Conservation (phyloP, 2,113 vertebrate genomes). For the Triplophysa tibetana region DNA sequence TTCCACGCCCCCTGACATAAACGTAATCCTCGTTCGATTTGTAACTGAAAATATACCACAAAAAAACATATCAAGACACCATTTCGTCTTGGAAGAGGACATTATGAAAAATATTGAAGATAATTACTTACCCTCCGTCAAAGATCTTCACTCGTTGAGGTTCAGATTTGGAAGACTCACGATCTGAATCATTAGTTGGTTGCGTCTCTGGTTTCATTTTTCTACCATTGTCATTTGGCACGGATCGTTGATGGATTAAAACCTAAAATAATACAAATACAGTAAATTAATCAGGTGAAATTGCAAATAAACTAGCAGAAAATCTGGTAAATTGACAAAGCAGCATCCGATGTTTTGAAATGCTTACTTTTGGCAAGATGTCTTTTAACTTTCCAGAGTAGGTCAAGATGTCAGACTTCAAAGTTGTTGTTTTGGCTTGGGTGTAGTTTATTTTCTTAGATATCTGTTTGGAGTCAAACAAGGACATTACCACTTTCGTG, state of each 20-base stretch:
- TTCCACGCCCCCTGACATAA: constrained; percentile 93
- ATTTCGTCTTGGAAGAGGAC: not conserved
- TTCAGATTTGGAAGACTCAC: constrained; percentile 86
- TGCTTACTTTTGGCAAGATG: constrained; percentile 83
- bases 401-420: constrained; percentile 86
- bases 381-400: constrained; percentile 94
- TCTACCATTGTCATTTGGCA: constrained; percentile 78
- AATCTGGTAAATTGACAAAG: not conserved
- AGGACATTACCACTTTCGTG: constrained; percentile 92
- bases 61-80: not conserved
- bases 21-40: constrained; percentile 99
- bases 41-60: constrained; percentile 73
- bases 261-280: constrained; percentile 56
- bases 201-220: constrained; percentile 84
- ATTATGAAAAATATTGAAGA: not conserved
- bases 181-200: constrained; percentile 85
- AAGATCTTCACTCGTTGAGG: constrained; percentile 97
- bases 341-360: not conserved
- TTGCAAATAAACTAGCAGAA: not conserved
- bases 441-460: constrained; percentile 87
- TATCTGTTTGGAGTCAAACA: constrained; percentile 93
- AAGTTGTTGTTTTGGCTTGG: constrained; percentile 84
- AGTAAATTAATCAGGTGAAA: not conserved
- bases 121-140: constrained; percentile 89
- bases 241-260: constrained; percentile 73